Evolutionary conservation across 1,140 invertebrate genomes (phyloP).

Genomic region (Mya arenaria): DNA sequence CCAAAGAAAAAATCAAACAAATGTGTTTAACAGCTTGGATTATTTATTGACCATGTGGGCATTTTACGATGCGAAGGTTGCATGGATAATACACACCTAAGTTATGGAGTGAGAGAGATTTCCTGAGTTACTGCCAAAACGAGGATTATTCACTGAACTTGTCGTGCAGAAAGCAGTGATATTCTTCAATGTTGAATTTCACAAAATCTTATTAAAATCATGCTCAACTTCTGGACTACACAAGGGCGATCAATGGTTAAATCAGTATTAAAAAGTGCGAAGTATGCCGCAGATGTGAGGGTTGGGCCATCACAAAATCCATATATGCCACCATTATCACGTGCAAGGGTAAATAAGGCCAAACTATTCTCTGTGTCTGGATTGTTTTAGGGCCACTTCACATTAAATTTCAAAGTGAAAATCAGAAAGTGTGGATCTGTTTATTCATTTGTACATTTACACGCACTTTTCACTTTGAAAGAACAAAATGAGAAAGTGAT

Average conservation of each 20-base stretch:
- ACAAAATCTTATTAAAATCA: background rate
- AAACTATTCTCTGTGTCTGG: slow-evolving; percentile 1
- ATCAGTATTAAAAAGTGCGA: background rate
- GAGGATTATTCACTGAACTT: background rate
- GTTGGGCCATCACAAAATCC: background rate
- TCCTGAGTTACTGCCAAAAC: background rate
- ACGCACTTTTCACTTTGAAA: slow-evolving; percentile 8
- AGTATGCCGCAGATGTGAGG: background rate
- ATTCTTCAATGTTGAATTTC: background rate
- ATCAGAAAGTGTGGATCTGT: background rate
- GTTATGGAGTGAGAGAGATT: background rate
- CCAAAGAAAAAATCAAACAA: background rate
- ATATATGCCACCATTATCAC: background rate
- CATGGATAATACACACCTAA: background rate
- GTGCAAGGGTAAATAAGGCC: background rate
- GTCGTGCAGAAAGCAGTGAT: background rate
- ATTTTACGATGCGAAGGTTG: background rate
- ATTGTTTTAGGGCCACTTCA: background rate
- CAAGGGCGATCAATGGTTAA: background rate
- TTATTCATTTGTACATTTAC: slow-evolving; percentile 23
- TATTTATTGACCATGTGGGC: background rate
- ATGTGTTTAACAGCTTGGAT: background rate
- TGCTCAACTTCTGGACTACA: background rate
- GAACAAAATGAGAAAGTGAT: too few species aligned
- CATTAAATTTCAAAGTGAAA: background rate